Evolutionary conservation across 2,888 invertebrate species (phyloP).

Genomic region (Leptinotarsa tumamoca): DNA sequence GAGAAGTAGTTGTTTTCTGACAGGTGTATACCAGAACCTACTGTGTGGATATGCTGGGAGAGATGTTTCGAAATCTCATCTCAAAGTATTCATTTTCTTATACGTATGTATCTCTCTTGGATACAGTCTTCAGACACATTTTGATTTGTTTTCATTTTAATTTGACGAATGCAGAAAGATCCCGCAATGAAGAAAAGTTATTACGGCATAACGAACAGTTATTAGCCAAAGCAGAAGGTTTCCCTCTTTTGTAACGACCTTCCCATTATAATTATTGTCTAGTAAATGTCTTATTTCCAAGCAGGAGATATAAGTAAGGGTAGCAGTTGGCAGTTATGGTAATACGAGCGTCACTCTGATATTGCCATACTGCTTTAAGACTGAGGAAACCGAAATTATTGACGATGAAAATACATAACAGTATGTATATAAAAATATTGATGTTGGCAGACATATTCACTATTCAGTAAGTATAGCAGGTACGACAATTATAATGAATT

Average conservation of each 20-base stretch:
- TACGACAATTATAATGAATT: background rate
- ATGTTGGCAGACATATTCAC: background rate
- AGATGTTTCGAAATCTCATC: too few relatives aligned
- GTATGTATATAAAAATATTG: background rate
- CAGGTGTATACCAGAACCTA: too few relatives aligned
- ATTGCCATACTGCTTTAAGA: background rate
- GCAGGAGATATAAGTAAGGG: slow-evolving; percentile 8
- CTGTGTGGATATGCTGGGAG: too few relatives aligned
- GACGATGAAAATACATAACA: background rate
- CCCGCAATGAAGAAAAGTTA: background rate
- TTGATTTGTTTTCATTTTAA: too few relatives aligned
- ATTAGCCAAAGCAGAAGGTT: background rate
- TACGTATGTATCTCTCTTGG: too few relatives aligned
- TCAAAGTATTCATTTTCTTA: too few relatives aligned
- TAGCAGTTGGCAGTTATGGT: slow-evolving; percentile 5
- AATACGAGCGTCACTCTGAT: background rate
- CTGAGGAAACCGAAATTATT: background rate
- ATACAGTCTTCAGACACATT: too few relatives aligned
- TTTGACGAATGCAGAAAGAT: too few relatives aligned
- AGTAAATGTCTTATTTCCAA: slow-evolving; percentile 12
- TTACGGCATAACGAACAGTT: background rate
- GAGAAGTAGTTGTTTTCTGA: too few relatives aligned
- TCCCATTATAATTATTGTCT: background rate
- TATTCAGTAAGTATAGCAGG: background rate
- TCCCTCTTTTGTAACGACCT: slow-evolving; percentile 9